Evolutionary conservation across 2,888 invertebrate genomes (phyloP), one percentile per base, ranked within the genome.

Genomic region (Oligia strigilis): DNA sequence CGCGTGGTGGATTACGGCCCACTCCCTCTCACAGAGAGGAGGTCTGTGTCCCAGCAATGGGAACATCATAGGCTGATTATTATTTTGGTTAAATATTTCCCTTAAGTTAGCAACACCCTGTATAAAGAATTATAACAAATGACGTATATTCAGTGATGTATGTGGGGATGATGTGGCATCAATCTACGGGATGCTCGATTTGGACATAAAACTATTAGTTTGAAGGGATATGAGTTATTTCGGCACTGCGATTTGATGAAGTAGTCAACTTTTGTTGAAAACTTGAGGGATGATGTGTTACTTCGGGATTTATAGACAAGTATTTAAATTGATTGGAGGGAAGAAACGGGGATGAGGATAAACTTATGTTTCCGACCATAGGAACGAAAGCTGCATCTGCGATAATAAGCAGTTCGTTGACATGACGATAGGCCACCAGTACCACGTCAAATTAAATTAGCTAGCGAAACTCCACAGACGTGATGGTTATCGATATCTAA

Each of bases 101-200:
- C 19, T 1, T 23, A 58, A n/a, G 1, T n/a, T n/a, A 60, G 17
- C 71, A 87, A 81, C 90, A 88, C 1, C 90, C 90, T 91, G 88
- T 93, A 86, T 82, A 81, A 72, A 78, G 92, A 91, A 92, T 93
- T 94, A 94, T 94, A 94, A 94, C 91, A 94, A 94, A 95, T 94
- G 92, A 92, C 88, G 91, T 86, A 85, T 89, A 91, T 86, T 79
- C 89, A 87, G 91, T 95, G 95, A 95, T 93, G 93, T 93, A 94
- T 94, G 92, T 88, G 82, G 90, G 89, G 92, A 93, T 93, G 93
- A 92, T 90, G 89, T 86, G 87, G 88, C 93, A 94, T 93, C 93
- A 91, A 94, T 94, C 92, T 91, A 83, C 46, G 49, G 76, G 79
- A 87, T 83, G 84, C 84, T 86, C 87, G 84, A 91, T 89, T 89